Evolutionary conservation across 2,113 vertebrate species (phyloP).

Genomic region (Trinectes maculatus): DNA sequence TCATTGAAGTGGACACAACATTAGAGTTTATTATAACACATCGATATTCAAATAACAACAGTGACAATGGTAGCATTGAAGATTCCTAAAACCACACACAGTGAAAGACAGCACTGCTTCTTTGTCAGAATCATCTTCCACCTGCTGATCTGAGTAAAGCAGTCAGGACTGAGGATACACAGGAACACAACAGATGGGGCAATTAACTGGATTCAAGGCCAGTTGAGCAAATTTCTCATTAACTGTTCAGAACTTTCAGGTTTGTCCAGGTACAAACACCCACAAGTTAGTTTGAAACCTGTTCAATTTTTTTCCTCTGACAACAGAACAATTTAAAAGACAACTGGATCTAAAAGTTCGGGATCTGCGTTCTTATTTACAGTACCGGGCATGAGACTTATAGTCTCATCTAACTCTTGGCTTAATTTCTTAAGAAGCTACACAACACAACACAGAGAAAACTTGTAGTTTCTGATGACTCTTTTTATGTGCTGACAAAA

Average conservation of each 20-base stretch:
- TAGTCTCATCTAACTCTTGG: too few species aligned
- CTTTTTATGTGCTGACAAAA: too few species aligned
- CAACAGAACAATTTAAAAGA: background rate
- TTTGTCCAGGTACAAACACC: slow-evolving; percentile 28
- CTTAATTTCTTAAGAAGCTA: too few species aligned
- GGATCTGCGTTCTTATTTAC: background rate
- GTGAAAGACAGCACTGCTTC: background rate
- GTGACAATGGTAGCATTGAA: background rate
- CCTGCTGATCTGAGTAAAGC: slow-evolving; percentile 2
- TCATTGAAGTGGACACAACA: background rate
- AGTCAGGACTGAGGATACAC: background rate
- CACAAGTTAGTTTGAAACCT: slow-evolving; percentile 7
- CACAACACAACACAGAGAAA: too few species aligned
- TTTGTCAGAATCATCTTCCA: background rate
- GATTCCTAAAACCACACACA: background rate
- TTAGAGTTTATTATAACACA: slow-evolving; percentile 42
- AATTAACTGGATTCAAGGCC: slow-evolving; percentile 21
- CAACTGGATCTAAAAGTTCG: background rate
- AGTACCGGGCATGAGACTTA: too few species aligned
- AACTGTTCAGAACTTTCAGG: background rate
- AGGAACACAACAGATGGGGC: background rate
- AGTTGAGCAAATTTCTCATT: slow-evolving; percentile 18
- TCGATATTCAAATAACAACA: background rate
- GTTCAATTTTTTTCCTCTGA: background rate
- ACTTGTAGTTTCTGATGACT: too few species aligned